A percentile compares a stretch with the other conserved stretches of the same genome.
Conservation (phyloP, 2,888 invertebrate genomes). For the Pyralis farinalis region DNA sequence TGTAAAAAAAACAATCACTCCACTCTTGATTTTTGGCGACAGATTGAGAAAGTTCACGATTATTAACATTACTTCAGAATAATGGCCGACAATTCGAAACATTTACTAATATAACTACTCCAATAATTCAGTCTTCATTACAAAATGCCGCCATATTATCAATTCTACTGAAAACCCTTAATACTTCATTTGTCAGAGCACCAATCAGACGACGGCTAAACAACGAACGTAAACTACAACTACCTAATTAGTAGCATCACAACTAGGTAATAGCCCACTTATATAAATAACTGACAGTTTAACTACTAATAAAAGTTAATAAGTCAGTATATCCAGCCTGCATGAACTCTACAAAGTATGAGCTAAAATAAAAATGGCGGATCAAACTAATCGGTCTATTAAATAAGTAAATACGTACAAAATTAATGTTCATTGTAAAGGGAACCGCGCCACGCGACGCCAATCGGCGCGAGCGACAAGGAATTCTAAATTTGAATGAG, state of each 20-base stretch:
- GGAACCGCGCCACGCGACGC: slow-evolving; percentile 16
- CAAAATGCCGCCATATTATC: no score
- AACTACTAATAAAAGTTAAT: slow-evolving; percentile 8
- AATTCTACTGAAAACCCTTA: neutral
- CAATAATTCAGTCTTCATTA: no score
- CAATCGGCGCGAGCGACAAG: slow-evolving; percentile 22
- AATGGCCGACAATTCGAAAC: no score
- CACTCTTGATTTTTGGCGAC: no score
- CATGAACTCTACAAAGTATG: neutral
- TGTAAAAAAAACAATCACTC: no score
- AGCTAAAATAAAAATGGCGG: no score
- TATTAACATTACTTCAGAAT: no score
- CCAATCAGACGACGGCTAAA: neutral
- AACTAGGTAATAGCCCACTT: slow-evolving; percentile 16
- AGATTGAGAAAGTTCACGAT: no score
- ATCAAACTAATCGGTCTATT: neutral
- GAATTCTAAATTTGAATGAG: slow-evolving; percentile 30
- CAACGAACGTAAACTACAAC: neutral
- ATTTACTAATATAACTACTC: no score
- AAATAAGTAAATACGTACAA: slow-evolving; percentile 10
- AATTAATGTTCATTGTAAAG: slow-evolving; percentile 8
- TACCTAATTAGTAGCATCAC: slow-evolving; percentile 16
- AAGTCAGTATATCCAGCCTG: slow-evolving; percentile 1
- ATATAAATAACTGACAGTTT: slow-evolving; percentile 16
- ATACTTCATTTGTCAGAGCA: neutral